These are phyloP conservation scores for Gallinago jamesoni DNA, from an alignment of 2,113 vertebrate species.

Conservation along the genomic window DNA sequence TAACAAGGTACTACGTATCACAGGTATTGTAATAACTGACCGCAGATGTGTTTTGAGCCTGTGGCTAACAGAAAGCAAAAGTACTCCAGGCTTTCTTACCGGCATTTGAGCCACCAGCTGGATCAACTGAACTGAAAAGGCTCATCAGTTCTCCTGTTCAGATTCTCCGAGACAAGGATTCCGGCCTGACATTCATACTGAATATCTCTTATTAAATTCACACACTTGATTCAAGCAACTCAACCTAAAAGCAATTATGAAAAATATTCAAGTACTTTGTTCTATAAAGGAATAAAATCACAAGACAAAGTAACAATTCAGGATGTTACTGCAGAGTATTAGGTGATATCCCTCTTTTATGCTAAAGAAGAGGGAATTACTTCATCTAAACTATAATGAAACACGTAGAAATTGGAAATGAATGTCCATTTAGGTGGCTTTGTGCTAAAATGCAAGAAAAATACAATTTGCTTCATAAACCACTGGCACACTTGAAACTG, in stretches of 20 bases:
- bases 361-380: background rate
- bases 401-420: background rate
- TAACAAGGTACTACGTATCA: background rate
- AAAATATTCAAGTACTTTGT: background rate
- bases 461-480: background rate
- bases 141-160: background rate
- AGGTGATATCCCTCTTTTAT: background rate
- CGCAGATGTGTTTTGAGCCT: background rate
- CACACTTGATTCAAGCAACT: background rate
- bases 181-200: background rate
- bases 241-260: background rate
- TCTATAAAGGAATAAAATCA: background rate
- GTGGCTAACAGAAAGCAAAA: background rate
- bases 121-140: background rate
- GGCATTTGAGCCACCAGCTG: background rate
- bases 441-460: background rate
- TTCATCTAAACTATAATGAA: background rate
- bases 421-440: background rate
- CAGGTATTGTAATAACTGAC: background rate
- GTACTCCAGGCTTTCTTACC: background rate
- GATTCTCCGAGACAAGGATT: background rate
- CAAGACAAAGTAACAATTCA: background rate
- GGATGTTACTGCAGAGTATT: background rate
- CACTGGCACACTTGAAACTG: background rate
- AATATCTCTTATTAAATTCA: background rate